A percentile compares a stretch with the other conserved stretches of the same genome.
Conservation (phyloP, 2,113 vertebrate genomes). For the Cariama cristata region DNA sequence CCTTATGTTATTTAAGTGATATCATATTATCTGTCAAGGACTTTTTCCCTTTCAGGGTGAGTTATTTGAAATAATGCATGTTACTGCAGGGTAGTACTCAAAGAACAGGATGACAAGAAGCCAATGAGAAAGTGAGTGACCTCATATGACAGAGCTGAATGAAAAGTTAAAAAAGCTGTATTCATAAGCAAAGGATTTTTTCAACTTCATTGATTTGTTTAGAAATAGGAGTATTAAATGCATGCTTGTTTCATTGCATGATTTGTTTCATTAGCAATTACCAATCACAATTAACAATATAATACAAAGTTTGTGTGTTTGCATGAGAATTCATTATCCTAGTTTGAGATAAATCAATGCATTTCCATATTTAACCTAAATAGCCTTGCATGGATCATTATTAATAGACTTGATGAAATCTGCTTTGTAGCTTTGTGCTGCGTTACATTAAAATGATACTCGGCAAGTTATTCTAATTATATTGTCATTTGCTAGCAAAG, state of each 20-base stretch:
- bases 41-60: neutral
- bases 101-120: neutral
- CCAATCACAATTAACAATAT: slow-evolving; percentile 50
- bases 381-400: slow-evolving; percentile 64
- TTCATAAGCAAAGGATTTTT: neutral
- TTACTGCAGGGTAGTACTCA: neutral
- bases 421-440: slow-evolving; percentile 74
- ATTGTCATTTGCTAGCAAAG: slow-evolving; percentile 34
- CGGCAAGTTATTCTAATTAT: slow-evolving; percentile 28
- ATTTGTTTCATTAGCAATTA: slow-evolving; percentile 50
- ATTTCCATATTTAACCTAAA: slow-evolving; percentile 34
- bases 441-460: slow-evolving; percentile 38
- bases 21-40: neutral
- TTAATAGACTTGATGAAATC: slow-evolving; percentile 65
- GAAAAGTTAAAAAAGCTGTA: neutral
- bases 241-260: slow-evolving; percentile 60
- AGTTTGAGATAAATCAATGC: slow-evolving; percentile 2
- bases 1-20: neutral
- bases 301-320: slow-evolving; percentile 12
- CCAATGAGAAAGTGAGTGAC: neutral
- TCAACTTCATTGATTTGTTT: neutral
- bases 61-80: neutral
- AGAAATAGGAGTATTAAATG: neutral
- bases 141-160: neutral
- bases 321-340: slow-evolving; percentile 49